A percentile compares a stretch with the other conserved stretches of the same genome.
Conservation (phyloP, 1,140 invertebrate genomes). For the Micrasema longulum region DNA sequence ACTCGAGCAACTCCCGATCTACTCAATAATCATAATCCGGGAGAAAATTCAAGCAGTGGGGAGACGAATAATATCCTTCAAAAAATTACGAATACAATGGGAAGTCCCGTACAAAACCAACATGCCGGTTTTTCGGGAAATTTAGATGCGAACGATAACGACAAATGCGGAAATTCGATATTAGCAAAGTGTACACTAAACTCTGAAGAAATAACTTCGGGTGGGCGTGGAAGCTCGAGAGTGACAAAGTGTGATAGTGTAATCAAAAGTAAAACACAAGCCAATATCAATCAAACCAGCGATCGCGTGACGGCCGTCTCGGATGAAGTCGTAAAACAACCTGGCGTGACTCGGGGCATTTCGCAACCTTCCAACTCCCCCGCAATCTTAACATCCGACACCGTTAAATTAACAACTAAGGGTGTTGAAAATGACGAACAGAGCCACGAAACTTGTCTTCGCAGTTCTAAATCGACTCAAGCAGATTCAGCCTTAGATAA, state of each 20-base stretch:
- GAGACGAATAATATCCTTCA: background rate
- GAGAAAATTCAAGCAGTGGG: slow-evolving; percentile 27
- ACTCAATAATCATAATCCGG: slow-evolving; percentile 50
- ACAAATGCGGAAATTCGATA: slow-evolving; percentile 17
- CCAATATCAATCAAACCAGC: slow-evolving; percentile 25
- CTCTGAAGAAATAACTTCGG: slow-evolving; percentile 14
- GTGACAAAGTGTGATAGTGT: slow-evolving; percentile 27
- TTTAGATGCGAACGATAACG: background rate
- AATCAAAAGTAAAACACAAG: slow-evolving; percentile 40
- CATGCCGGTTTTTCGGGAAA: slow-evolving; percentile 3
- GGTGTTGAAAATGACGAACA: slow-evolving; percentile 9
- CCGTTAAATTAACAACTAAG: slow-evolving; percentile 4
- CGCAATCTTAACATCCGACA: slow-evolving; percentile 30
- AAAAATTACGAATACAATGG: background rate
- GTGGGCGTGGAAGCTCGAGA: slow-evolving; percentile 18
- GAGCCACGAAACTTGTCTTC: background rate
- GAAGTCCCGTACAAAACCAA: background rate
- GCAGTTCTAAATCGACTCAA: slow-evolving; percentile 47
- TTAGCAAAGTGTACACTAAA: slow-evolving; percentile 5
- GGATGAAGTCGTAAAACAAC: slow-evolving; percentile 34
- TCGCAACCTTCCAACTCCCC: slow-evolving; percentile 9
- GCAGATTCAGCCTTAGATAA: background rate
- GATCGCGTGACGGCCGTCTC: slow-evolving; percentile 25
- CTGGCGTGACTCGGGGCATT: slow-evolving; percentile 45
- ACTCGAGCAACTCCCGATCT: slow-evolving; percentile 45